Evolutionary conservation across 2,797 vertebrate genomes (phyloP).

Genomic region (Phalanger gymnotis): DNA sequence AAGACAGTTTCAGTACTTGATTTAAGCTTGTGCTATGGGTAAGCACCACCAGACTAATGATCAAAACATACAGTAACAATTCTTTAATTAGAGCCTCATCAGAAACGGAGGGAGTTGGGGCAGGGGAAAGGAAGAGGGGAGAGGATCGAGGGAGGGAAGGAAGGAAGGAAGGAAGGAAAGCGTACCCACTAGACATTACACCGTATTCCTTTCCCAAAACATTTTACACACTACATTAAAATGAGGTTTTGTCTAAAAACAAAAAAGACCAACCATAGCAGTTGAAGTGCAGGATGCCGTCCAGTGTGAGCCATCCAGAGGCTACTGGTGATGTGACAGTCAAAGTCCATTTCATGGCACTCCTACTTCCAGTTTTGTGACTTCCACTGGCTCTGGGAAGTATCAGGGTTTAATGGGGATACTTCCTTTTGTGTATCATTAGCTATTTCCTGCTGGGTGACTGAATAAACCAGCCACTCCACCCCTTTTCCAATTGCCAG

Average conservation of each 20-base stretch:
- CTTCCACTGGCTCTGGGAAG: slow-evolving; percentile 80
- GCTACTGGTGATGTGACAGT: slow-evolving; percentile 77
- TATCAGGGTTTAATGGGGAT: slow-evolving; percentile 70
- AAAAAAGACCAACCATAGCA: slow-evolving; percentile 5
- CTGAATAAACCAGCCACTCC: slow-evolving; percentile 44
- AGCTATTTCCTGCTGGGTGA: slow-evolving; percentile 55
- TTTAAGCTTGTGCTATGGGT: slow-evolving; percentile 87
- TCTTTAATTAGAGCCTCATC: slow-evolving; percentile 79
- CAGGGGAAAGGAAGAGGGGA: slow-evolving; percentile 70
- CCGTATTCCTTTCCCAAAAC: slow-evolving; percentile 79
- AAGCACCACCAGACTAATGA: slow-evolving; percentile 85
- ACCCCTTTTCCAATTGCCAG: slow-evolving; percentile 38
- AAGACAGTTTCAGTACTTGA: slow-evolving; percentile 85
- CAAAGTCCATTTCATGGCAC: slow-evolving; percentile 84
- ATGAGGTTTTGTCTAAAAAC: slow-evolving; percentile 78
- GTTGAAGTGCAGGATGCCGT: slow-evolving; percentile 55
- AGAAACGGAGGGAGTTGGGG: slow-evolving; percentile 60
- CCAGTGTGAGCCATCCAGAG: slow-evolving; percentile 71
- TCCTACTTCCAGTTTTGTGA: slow-evolving; percentile 84
- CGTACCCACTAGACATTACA: slow-evolving; percentile 81
- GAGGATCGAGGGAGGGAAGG: neutral
- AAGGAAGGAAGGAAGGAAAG: slow-evolving; percentile 74
- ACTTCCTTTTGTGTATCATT: slow-evolving; percentile 59
- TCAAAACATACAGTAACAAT: slow-evolving; percentile 82
- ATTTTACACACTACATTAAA: slow-evolving; percentile 80